Evolutionary conservation across 2,797 vertebrate species (phyloP).

Genomic region (Acestrorhynchus altus): DNA sequence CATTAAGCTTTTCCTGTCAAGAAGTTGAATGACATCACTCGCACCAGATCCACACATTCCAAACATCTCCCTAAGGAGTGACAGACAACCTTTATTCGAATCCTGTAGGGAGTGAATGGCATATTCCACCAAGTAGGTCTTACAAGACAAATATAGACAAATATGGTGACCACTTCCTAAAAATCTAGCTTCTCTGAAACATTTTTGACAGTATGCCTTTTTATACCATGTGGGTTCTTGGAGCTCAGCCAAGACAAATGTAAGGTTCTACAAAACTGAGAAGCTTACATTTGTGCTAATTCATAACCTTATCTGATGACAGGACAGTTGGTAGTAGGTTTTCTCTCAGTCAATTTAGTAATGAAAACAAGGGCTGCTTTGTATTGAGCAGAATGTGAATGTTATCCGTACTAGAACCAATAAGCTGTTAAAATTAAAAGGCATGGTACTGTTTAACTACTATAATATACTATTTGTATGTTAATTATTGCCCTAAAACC

Average conservation of each 20-base stretch:
- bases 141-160: not conserved
- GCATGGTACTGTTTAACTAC: not conserved
- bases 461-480: not conserved
- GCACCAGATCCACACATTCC: constrained; percentile 74
- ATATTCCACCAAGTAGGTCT: not conserved
- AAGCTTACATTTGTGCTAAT: constrained; percentile 37
- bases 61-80: constrained; percentile 60
- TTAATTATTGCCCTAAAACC: not conserved
- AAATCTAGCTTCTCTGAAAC: not conserved
- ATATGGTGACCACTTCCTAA: not conserved
- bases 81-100: constrained; percentile 71
- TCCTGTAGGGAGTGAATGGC: constrained; percentile 61
- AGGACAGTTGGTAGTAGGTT: constrained; percentile 37
- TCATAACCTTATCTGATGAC: constrained; percentile 47
- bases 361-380: constrained; percentile 37
- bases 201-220: not conserved
- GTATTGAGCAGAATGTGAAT: constrained; percentile 57
- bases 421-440: not conserved
- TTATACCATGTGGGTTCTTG: not conserved
- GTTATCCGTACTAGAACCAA: constrained; percentile 37
- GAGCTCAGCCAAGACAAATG: not conserved
- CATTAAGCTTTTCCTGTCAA: constrained; percentile 58
- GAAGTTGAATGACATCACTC: constrained; percentile 72
- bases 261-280: constrained; percentile 9
- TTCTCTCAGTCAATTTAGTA: constrained; percentile 36